These are phyloP conservation scores for Triplophysa tibetana DNA, from an alignment of 2,113 vertebrate genomes.

Conservation along the genomic window DNA sequence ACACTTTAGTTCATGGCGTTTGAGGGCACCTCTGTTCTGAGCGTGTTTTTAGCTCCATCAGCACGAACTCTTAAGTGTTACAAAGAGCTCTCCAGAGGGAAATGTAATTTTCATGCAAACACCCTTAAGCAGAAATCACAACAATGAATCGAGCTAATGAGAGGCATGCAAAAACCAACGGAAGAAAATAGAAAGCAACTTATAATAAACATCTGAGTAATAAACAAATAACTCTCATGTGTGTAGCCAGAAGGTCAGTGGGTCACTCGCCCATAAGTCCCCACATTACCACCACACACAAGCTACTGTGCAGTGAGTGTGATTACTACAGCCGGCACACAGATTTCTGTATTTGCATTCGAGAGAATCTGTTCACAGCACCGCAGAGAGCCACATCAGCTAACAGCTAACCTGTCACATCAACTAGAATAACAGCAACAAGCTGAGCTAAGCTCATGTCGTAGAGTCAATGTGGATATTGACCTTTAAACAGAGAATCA, in stretches of 20 bases:
- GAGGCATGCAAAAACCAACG: not conserved
- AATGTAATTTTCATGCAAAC: not conserved
- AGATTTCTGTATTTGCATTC: too few species aligned
- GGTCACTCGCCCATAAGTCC: not conserved
- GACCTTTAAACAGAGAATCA: not conserved
- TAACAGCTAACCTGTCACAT: not conserved
- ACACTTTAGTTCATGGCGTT: too few species aligned
- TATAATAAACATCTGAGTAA: too few species aligned
- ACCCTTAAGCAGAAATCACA: conserved; percentile 31
- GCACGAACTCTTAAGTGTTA: not conserved
- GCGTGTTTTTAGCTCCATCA: too few species aligned
- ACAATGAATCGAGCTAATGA: conserved; percentile 20
- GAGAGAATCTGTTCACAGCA: too few species aligned
- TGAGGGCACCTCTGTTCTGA: too few species aligned
- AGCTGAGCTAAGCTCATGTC: conserved; percentile 63
- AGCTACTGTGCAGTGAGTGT: too few species aligned
- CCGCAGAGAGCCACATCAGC: too few species aligned
- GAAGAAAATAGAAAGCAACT: not conserved
- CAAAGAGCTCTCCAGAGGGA: conserved; percentile 3
- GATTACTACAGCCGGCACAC: too few species aligned
- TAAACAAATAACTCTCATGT: not conserved
- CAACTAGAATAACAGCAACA: not conserved
- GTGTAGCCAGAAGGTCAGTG: not conserved
- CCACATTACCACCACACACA: not conserved
- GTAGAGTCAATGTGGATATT: not conserved